Evolutionary conservation across 2,113 vertebrate species (phyloP).

Genomic region (Peromyscus leucopus): DNA sequence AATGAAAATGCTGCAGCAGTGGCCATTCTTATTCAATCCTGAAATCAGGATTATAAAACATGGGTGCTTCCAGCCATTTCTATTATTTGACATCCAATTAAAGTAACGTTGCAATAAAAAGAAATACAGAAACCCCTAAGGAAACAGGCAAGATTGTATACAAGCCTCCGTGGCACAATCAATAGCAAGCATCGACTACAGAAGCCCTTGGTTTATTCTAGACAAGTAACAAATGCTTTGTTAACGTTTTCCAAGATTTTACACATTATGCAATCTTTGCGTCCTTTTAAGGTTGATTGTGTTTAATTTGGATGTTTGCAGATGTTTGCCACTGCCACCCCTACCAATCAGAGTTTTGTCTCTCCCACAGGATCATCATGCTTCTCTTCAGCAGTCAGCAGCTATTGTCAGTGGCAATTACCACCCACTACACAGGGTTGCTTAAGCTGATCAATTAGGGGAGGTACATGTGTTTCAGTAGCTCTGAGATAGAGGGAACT

Average conservation of each 20-base stretch:
- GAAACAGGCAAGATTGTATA: conserved; percentile 15
- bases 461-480: conserved; percentile 14
- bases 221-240: conserved; percentile 2
- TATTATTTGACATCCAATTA: conserved; percentile 61
- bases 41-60: conserved; percentile 66
- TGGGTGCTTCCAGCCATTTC: not conserved
- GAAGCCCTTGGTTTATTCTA: conserved; percentile 44
- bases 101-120: conserved; percentile 50
- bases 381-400: conserved; percentile 46
- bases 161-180: not conserved
- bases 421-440: conserved; percentile 51
- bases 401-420: conserved; percentile 61
- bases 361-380: conserved; percentile 37
- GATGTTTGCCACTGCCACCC: conserved; percentile 25
- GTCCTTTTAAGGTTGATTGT: not conserved
- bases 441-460: conserved; percentile 52
- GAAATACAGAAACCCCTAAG: conserved; percentile 33
- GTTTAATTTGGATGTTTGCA: conserved; percentile 54
- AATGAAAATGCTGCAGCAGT: not conserved
- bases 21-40: conserved; percentile 35
- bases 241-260: not conserved
- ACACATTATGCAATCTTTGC: not conserved
- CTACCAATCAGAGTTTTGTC: conserved; percentile 31
- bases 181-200: not conserved
- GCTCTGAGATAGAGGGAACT: conserved; percentile 29